Conservation (phyloP, 1,140 invertebrate genomes). For the Aculops lycopersici region DNA sequence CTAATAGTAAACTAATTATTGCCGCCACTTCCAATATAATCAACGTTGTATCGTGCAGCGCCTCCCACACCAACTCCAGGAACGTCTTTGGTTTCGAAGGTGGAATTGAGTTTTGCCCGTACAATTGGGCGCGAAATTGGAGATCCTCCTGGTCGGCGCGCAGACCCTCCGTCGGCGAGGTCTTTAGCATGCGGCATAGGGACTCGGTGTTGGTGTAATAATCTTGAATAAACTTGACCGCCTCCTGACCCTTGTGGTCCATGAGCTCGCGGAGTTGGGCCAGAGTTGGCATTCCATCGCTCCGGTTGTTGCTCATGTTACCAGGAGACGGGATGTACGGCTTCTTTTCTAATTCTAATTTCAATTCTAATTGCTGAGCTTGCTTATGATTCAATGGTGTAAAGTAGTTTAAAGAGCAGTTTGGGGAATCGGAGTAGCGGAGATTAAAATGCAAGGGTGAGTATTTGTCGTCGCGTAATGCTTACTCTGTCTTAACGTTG, state of each 20-base stretch:
- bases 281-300: background rate
- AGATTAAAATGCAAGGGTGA: too few relatives aligned
- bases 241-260: constrained; percentile 66
- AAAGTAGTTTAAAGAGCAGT: too few relatives aligned
- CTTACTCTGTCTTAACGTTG: too few relatives aligned
- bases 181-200: constrained; percentile 63
- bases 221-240: constrained; percentile 38
- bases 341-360: too few relatives aligned
- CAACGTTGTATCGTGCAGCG: constrained; percentile 88
- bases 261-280: constrained; percentile 74
- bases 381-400: too few relatives aligned
- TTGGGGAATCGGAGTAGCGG: too few relatives aligned
- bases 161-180: constrained; percentile 80
- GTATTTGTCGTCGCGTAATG: too few relatives aligned
- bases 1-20: constrained; percentile 62
- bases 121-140: constrained; percentile 61
- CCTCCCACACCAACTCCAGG: constrained; percentile 91
- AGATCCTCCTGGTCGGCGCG: constrained; percentile 56
- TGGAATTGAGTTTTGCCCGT: constrained; percentile 91
- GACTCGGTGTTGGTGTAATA: constrained; percentile 63
- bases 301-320: background rate
- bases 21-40: constrained; percentile 62
- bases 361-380: too few relatives aligned
- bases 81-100: constrained; percentile 97
- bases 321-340: too few relatives aligned